Conservation (phyloP, 2,797 vertebrate genomes). For the Etheostoma perlongum region DNA sequence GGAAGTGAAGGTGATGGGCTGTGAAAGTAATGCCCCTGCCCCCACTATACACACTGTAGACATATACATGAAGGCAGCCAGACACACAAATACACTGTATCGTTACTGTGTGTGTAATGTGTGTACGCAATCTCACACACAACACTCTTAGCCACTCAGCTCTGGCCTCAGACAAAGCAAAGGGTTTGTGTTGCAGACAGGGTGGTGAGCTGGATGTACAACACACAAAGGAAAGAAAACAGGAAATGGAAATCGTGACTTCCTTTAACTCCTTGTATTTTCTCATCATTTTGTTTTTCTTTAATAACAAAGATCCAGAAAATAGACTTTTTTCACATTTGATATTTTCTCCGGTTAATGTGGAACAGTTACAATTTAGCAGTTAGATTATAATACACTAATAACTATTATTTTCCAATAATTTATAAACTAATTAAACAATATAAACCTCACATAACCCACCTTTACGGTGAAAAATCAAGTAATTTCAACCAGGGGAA, state of each 20-base stretch:
- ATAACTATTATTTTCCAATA: constrained; percentile 71
- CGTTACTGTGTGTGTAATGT: constrained; percentile 15
- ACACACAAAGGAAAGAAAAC: constrained; percentile 85
- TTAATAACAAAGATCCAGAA: constrained; percentile 27
- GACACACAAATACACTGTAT: constrained; percentile 68
- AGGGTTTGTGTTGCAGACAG: constrained; percentile 82
- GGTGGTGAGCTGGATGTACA: constrained; percentile 86
- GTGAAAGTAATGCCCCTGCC: constrained; percentile 91
- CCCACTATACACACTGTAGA: constrained; percentile 72
- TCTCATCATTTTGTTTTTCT: constrained; percentile 32
- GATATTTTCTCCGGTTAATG: constrained; percentile 47
- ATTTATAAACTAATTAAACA: constrained; percentile 84
- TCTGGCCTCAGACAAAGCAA: constrained; percentile 74
- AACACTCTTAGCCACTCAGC: constrained; percentile 35
- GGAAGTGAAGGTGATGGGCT: constrained; percentile 89
- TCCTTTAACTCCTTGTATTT: constrained; percentile 72
- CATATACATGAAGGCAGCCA: constrained; percentile 60
- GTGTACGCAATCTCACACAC: constrained; percentile 47
- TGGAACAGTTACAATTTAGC: constrained; percentile 60
- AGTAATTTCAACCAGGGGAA: constrained; percentile 75
- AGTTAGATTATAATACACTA: constrained; percentile 40
- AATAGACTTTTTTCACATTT: constrained; percentile 45
- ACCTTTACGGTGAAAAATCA: constrained; percentile 79
- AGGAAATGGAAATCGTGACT: constrained; percentile 87
- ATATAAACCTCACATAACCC: constrained; percentile 65